Evolutionary conservation across 2,888 invertebrate genomes (phyloP).

Genomic region (Scaptomyza polygonia): DNA sequence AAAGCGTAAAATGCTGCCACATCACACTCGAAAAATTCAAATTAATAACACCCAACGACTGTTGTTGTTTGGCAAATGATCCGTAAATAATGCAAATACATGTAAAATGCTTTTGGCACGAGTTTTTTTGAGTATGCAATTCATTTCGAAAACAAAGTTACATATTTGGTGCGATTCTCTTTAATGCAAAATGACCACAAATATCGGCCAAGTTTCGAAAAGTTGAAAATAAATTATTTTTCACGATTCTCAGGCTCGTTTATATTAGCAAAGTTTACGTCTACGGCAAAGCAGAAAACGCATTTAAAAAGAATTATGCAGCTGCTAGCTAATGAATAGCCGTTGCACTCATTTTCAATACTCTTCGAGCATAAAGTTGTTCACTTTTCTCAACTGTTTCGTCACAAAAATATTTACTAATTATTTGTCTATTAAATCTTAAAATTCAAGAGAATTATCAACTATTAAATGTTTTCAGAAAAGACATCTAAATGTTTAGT

Average conservation of each 20-base stretch:
- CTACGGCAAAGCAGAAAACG: slow-evolving; percentile 17
- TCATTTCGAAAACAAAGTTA: not conserved
- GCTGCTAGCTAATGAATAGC: slow-evolving; percentile 6
- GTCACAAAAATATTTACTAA: too few relatives aligned
- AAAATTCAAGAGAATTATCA: not conserved
- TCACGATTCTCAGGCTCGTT: slow-evolving; percentile 40
- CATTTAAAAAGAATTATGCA: slow-evolving; percentile 62
- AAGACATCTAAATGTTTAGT: too few relatives aligned
- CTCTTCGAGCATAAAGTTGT: not conserved
- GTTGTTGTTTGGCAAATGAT: slow-evolving; percentile 69
- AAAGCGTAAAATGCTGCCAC: slow-evolving; percentile 76
- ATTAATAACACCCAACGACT: slow-evolving; percentile 39
- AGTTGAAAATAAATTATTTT: slow-evolving; percentile 25
- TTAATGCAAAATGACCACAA: slow-evolving; percentile 5
- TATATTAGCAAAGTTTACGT: slow-evolving; percentile 61
- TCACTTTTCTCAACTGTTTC: not conserved
- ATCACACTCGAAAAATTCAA: slow-evolving; percentile 68
- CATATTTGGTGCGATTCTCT: not conserved
- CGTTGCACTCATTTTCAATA: not conserved
- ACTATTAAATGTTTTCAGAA: not conserved
- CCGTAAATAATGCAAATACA: slow-evolving; percentile 75
- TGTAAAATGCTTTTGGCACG: slow-evolving; percentile 16
- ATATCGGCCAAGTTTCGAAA: not conserved
- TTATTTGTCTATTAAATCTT: not conserved
- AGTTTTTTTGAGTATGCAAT: not conserved